Conservation (phyloP, 2,797 vertebrate genomes). For the Gallinago stenura region DNA sequence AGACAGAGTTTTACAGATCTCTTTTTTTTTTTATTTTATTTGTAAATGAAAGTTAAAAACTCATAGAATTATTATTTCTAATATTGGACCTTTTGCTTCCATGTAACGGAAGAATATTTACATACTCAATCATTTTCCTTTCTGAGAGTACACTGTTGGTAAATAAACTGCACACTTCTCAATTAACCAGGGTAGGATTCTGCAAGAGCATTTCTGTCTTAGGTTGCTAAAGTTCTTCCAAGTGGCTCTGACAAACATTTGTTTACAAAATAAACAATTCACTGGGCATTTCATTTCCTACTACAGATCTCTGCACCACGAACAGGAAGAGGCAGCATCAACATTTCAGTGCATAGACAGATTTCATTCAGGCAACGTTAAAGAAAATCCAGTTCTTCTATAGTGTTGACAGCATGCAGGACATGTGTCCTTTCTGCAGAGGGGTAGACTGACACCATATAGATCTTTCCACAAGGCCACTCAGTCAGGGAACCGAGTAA, state of each 20-base stretch:
- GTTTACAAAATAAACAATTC: constrained; percentile 3
- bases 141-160: not conserved
- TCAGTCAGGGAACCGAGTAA: not conserved
- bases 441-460: not conserved
- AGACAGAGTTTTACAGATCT: not conserved
- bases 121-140: not conserved
- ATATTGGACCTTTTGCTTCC: not conserved
- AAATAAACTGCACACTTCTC: not conserved
- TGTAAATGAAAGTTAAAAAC: not conserved
- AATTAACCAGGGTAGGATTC: not conserved
- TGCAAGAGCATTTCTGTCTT: not conserved
- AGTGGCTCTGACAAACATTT: not conserved
- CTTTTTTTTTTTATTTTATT: not conserved
- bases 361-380: not conserved
- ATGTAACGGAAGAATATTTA: not conserved
- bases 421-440: not conserved
- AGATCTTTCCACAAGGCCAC: not conserved
- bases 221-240: not conserved
- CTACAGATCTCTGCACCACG: not conserved
- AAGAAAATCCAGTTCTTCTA: not conserved
- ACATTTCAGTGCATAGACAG: not conserved
- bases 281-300: not conserved
- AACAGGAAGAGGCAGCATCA: not conserved
- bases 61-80: not conserved
- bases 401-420: not conserved